Conservation (phyloP, 2,113 vertebrate species). For the Coptodon bakossiorum region DNA sequence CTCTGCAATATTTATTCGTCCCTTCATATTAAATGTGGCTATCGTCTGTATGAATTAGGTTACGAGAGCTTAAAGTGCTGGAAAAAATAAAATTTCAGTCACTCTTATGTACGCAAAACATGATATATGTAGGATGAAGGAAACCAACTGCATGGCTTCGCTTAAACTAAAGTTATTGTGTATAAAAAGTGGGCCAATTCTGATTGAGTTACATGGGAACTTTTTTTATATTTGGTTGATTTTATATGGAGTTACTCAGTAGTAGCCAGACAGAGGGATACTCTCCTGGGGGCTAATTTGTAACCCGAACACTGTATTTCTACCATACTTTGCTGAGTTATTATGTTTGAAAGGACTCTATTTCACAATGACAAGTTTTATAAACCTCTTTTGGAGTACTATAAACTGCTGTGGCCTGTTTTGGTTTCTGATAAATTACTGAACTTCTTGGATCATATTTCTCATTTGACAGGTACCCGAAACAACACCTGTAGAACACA, state of each 20-base stretch:
- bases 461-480: not conserved
- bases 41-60: not conserved
- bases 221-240: not conserved
- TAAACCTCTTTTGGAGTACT: not conserved
- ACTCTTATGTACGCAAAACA: not conserved
- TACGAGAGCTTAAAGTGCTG: not conserved
- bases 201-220: not conserved
- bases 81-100: fast-evolving
- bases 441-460: not conserved
- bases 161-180: not conserved
- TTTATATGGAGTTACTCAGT: not conserved
- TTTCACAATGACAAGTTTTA: not conserved
- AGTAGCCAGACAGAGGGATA: not conserved
- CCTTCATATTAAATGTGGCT: not conserved
- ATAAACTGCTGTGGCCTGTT: not conserved
- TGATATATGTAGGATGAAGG: not conserved
- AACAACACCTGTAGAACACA: fast-evolving
- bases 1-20: not conserved
- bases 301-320: not conserved
- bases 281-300: not conserved
- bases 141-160: fast-evolving
- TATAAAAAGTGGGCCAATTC: not conserved
- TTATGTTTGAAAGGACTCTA: not conserved
- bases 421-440: not conserved
- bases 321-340: not conserved